Evolutionary conservation across 2,888 invertebrate genomes (phyloP), one percentile per base, ranked within the genome.

Genomic region (Lasioglossum marginatum): DNA sequence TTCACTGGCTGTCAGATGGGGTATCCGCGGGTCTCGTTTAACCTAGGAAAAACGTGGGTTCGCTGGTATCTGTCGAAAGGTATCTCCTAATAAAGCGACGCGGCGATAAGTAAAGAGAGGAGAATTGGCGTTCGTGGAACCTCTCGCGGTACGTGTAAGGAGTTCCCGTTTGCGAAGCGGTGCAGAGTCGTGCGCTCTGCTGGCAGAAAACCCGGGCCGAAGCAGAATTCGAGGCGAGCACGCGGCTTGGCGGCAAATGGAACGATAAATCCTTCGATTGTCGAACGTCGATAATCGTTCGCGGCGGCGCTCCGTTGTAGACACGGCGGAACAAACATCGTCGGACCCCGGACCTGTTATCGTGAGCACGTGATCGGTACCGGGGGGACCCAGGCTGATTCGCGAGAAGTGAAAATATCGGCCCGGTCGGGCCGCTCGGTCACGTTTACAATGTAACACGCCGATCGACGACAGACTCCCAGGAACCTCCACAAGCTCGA

Each of bases 241-340:
- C 77, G 52, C 63, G 60, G 43, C 76, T 63, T 89, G 10, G 83
- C 90, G 87, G 82, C 90, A 82, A 89, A 87, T 88, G 89, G 84
- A 89, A 90, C 91, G 92, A 92, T 92, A 92, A 93, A 93, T 93
- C 91, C 90, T 90, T 85, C 91, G 92, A 92, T 93, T 91, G 92
- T 92, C 92, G 89, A 90, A 84, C 88, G 85, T 90, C 91, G 93
- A 92, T 93, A 93, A 92, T 92, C 92, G 91, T 91, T 91, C 84
- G 85, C 79, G 82, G 77, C 88, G 86, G 81, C 83, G 89, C 83
- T 83, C 81, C 73, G 79, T 74, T 89, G 89, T 90, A 89, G 87
- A 90, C 92, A 91, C 86, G 88, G 86, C 83, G 86, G 89, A 90
- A 92, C 91, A 90, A 92, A 91, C 91, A 92, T 92, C 92, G 92